A percentile compares a stretch with the other conserved stretches of the same genome.
Conservation (phyloP, 2,797 vertebrate genomes). For the Dermochelys coriacea region DNA sequence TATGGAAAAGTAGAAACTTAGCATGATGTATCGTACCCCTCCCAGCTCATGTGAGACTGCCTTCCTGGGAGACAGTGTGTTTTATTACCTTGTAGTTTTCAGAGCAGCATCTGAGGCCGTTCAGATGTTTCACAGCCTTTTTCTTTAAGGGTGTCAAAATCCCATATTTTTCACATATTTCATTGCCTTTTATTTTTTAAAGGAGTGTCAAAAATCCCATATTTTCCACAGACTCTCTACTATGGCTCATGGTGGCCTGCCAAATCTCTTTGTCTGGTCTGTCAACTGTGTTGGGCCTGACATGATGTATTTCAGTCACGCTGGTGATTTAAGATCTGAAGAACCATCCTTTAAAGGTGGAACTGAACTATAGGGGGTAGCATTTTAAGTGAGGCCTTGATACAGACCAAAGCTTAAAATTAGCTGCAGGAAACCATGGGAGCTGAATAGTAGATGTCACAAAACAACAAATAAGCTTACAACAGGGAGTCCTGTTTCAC, state of each 20-base stretch:
- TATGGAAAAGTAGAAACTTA: slow-evolving; percentile 1
- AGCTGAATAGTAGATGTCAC: slow-evolving; percentile 25
- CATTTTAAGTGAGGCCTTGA: slow-evolving; percentile 43
- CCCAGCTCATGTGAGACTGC: background rate
- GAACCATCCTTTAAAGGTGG: slow-evolving; percentile 33
- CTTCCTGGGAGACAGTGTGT: slow-evolving; percentile 37
- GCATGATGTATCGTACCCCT: slow-evolving; percentile 11
- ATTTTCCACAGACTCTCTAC: background rate
- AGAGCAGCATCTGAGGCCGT: slow-evolving; percentile 14
- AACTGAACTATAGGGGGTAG: slow-evolving; percentile 4
- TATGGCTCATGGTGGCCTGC: slow-evolving; percentile 49
- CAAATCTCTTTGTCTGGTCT: slow-evolving; percentile 37
- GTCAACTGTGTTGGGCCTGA: slow-evolving; percentile 42
- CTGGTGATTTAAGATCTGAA: slow-evolving; percentile 33
- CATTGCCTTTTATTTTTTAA: slow-evolving; percentile 15
- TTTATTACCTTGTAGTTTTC: slow-evolving; percentile 33
- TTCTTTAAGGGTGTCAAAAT: slow-evolving; percentile 61
- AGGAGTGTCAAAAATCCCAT: slow-evolving; percentile 41
- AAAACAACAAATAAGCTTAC: slow-evolving; percentile 26
- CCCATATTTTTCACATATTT: slow-evolving; percentile 41
- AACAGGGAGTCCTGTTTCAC: slow-evolving; percentile 50
- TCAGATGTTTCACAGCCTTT: slow-evolving; percentile 44
- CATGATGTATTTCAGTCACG: background rate
- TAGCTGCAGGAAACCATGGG: slow-evolving; percentile 16
- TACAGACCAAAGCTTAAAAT: slow-evolving; percentile 11